Evolutionary conservation across 2,113 vertebrate genomes (phyloP), one percentile per base, ranked within the genome.

Genomic region (Numida meleagris): DNA sequence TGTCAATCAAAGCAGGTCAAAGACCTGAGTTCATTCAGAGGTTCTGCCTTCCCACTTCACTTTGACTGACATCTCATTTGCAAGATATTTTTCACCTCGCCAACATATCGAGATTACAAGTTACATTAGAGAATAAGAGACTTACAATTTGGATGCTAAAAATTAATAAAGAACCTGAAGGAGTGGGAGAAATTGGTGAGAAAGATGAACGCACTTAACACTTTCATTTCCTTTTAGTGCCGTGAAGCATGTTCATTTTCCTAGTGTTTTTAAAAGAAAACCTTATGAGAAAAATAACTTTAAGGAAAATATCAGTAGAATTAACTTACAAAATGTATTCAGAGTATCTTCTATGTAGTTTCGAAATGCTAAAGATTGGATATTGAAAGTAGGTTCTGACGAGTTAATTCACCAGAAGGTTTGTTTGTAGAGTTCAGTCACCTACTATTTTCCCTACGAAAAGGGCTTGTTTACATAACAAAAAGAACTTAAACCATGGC

Each of bases 1-100:
- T 68, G 74, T 89, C 96, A 96, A 90, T 96, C 88, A 96, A 82
- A 91, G 75, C 55, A 82, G 91, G 89, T 88, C 96, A 91, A 96
- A 86, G 81, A 91, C 75, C 88, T 9, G 4, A 40, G n/a, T 1
- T 1, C 68, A 8, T 88, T 83, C 77, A 82, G 43, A 68, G 83
- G 73, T 79, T 84, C 89, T 96, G 75, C 70, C 78, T 95, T 94
- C 68, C 58, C 72, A 63, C 78, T 80, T 82, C 33, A 24, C 55
- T 91, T 58, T 9, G 27, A 25, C 67, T 95, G 73, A 85, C 79
- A 95, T 80, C 12, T 45, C 77, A 93, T 94, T 96, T 96, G 75
- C 61, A 90, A 95, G 46, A 53, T 46, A 55, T 8, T 7, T 77
- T 93, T 72, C 4, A 1, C 17, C 11, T 83, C 45, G 55, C 27